Evolutionary conservation across 2,113 vertebrate genomes (phyloP).

Genomic region (Malurus cyaneus): DNA sequence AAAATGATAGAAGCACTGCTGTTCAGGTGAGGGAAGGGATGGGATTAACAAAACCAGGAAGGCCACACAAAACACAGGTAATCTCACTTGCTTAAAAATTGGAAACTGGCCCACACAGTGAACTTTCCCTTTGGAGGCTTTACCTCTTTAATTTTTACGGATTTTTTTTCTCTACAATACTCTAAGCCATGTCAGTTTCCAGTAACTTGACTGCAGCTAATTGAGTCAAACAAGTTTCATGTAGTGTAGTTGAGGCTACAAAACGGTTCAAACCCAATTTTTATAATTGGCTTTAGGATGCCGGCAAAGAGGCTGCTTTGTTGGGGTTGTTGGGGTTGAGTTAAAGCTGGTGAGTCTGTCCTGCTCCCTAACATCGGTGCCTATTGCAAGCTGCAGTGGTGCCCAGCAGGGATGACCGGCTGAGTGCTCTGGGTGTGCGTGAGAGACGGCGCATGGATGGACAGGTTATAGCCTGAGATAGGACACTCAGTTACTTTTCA

Average conservation of each 20-base stretch:
- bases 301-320: neutral
- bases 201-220: neutral
- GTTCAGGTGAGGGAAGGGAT: neutral
- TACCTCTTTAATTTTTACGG: neutral
- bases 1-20: neutral
- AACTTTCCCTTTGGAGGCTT: neutral
- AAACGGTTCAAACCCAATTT: neutral
- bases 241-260: neutral
- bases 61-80: neutral
- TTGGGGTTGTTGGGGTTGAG: neutral
- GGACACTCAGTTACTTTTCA: neutral
- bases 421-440: neutral
- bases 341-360: accelerated
- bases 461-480: neutral
- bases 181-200: neutral
- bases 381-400: neutral
- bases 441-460: accelerated
- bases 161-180: neutral
- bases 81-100: neutral
- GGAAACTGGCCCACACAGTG: neutral
- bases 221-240: neutral
- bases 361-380: neutral
- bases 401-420: neutral
- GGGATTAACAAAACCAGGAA: neutral
- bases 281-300: neutral